phyloP scores from a whole-genome alignment of 1,140 invertebrate species.

The Acromyrmex heyeri region DNA sequence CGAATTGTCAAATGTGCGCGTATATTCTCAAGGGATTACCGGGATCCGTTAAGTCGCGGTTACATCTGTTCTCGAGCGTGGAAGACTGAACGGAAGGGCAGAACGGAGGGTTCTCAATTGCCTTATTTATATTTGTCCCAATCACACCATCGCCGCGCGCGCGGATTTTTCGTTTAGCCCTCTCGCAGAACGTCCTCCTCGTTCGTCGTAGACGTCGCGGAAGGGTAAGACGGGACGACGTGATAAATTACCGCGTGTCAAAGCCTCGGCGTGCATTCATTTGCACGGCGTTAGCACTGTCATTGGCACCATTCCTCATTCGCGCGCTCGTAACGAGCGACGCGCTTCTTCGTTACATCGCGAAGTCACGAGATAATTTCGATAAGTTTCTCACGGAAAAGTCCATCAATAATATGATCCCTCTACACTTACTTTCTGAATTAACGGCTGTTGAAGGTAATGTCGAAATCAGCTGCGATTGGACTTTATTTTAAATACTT shows the following conservation, averaged over 20 bases:
- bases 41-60: conserved; percentile 77
- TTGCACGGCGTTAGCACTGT: conserved; percentile 84
- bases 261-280: conserved; percentile 84
- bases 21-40: conserved; percentile 75
- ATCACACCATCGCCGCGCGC: conserved; percentile 76
- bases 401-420: conserved; percentile 3
- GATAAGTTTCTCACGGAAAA: conserved; percentile 28
- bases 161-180: conserved; percentile 64
- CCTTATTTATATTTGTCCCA: conserved; percentile 85
- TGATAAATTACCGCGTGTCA: conserved; percentile 85
- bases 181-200: conserved; percentile 50
- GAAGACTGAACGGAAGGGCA: conserved; percentile 45
- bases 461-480: not conserved
- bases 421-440: not conserved
- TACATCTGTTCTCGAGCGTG: conserved; percentile 71
- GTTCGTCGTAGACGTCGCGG: conserved; percentile 57
- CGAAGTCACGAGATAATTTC: conserved; percentile 57
- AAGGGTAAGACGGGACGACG: conserved; percentile 72
- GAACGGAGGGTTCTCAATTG: conserved; percentile 72
- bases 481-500: not conserved
- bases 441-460: not conserved
- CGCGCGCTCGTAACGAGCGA: conserved; percentile 55
- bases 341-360: conserved; percentile 62
- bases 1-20: conserved; percentile 66
- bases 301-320: conserved; percentile 84